Conservation (phyloP, 2,113 vertebrate genomes). For the Triplophysa dalaica region DNA sequence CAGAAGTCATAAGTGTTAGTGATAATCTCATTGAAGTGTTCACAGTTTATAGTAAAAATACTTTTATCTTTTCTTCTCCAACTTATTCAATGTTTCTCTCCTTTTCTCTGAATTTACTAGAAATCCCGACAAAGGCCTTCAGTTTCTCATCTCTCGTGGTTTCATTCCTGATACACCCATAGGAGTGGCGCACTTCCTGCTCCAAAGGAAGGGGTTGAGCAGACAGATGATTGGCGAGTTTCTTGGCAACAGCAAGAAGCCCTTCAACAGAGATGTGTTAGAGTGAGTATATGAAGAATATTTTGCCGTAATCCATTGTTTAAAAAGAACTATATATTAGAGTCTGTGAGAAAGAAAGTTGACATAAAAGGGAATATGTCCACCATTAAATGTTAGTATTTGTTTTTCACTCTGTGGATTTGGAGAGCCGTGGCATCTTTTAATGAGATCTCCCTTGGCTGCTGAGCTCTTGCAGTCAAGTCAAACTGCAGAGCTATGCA, state of each 20-base stretch:
- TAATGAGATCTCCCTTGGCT: constrained; percentile 51
- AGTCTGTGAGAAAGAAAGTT: constrained; percentile 9
- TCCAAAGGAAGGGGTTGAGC: constrained; percentile 96
- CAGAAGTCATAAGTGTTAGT: too few species aligned
- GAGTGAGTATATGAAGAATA: constrained; percentile 82
- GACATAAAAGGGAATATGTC: neutral
- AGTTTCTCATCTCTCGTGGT: constrained; percentile 96
- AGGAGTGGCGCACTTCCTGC: constrained; percentile 94
- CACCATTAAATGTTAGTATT: constrained; percentile 31
- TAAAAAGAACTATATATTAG: neutral
- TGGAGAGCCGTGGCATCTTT: constrained; percentile 44
- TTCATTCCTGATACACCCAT: constrained; percentile 98
- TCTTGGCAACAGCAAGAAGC: constrained; percentile 98
- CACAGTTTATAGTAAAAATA: neutral
- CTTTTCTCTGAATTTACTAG: constrained; percentile 66
- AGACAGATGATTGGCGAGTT: constrained; percentile 99
- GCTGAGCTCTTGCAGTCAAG: constrained; percentile 36
- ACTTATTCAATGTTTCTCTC: neutral
- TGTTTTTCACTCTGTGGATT: constrained; percentile 30
- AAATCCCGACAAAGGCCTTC: constrained; percentile 96
- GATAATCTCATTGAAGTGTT: neutral
- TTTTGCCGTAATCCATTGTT: constrained; percentile 27
- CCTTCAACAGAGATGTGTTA: constrained; percentile 94
- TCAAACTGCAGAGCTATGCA: constrained; percentile 16
- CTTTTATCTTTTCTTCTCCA: constrained; percentile 4